Evolutionary conservation across 1,140 invertebrate species (phyloP).

Genomic region (Gonatopus flavifemur): DNA sequence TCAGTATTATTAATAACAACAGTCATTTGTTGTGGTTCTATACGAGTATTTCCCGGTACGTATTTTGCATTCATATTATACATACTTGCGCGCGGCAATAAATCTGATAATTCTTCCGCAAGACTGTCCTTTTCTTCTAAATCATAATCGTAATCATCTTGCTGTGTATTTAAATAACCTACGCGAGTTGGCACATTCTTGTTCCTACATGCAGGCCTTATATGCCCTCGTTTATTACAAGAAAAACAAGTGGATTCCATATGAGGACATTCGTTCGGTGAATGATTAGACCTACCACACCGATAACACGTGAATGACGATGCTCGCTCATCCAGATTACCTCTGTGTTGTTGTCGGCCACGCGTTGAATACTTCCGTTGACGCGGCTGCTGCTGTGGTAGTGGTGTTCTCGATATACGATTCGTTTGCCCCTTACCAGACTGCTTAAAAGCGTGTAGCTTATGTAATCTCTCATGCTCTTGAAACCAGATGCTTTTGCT

Average conservation of each 20-base stretch:
- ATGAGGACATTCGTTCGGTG: neutral
- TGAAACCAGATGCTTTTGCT: neutral
- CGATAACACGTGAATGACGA: neutral
- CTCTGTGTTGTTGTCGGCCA: neutral
- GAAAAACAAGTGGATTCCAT: constrained; percentile 1
- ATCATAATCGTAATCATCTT: neutral
- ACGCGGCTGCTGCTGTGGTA: neutral
- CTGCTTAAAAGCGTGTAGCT: neutral
- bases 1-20: neutral
- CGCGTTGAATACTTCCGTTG: neutral
- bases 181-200: neutral
- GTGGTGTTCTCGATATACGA: neutral
- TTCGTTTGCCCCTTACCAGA: neutral
- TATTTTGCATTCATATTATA: too few relatives aligned
- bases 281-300: constrained; percentile 1
- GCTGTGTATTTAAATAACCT: neutral
- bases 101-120: too few relatives aligned
- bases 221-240: constrained; percentile 2
- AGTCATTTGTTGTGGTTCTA: neutral
- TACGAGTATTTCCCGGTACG: neutral
- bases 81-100: too few relatives aligned
- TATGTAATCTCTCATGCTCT: neutral
- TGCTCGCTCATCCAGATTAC: neutral
- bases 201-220: neutral
- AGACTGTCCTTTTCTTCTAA: too few relatives aligned